Base-by-base conservation (phyloP, 2,797 vertebrate species). In the Rhinella marina region DNA sequence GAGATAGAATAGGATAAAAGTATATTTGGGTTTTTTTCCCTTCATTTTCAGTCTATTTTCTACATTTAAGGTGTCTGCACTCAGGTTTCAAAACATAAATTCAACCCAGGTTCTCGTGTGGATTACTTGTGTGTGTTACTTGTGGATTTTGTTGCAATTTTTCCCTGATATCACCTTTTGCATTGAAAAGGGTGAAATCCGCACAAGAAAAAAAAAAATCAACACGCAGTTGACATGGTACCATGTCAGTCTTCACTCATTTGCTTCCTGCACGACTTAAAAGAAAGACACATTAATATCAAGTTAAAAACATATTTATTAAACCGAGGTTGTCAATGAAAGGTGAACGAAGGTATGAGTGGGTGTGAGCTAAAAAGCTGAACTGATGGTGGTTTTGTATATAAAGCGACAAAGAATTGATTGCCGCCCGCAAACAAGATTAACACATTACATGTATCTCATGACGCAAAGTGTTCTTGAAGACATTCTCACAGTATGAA, bases 221-320 rank as follows among this genome's bases (percentile, higher is more conserved):
- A 41, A 41, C 41, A 41, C 41, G 41, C 41, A 41, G 41, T 41
- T 41, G 41, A 32, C 32, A 21, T 61, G 17, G n/a, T 64, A n/a
- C 62, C 25, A 64, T 25, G n/a, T 12, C 23, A 64, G 6, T 68
- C 27, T 29, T 27, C 25, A 23, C 21, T 0, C 50, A 52, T 50
- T 19, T 41, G 21, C 25, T 76, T 62, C 19, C 61, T 0, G 27
- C 8, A 19, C 0, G 11, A 75, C 41, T 48, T 23, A 48, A 75
- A 81, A 41, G 25, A 21, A 8, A 25, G 8, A 81, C 14, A 48
- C 7, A 76, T 14, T 61, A 29, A 23, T 13, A 59, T 13, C 54
- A 48, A 50, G 48, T 80, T 85, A 75, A 85, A 88, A 86, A 86
- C 57, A 82, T 81, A 52, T 88, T 88, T 88, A 86, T 86, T 88